Base-by-base conservation (phyloP, 2,888 invertebrate genomes). In the Eustalomyia histrio region DNA sequence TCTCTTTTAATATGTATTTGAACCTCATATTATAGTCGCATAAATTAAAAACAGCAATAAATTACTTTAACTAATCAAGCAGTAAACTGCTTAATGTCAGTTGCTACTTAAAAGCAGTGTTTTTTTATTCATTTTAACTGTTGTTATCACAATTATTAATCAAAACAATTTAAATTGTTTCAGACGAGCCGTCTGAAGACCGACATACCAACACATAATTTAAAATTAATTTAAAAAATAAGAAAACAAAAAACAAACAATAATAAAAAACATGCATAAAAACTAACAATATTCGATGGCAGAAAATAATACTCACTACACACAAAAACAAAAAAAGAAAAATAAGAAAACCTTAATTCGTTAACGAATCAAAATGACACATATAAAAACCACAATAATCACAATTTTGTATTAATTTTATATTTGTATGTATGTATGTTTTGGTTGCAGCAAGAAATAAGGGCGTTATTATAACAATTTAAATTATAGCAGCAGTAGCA, bases 391-490 rank as follows among this genome's bases (percentile, higher is more conserved):
- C 47, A 18, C 68, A 61, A 55, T 21, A 29, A 67, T 33, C 16
- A n/a, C n/a, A 39, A 17, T 24, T n/a, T 33, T 24, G 5, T 29
- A 29, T 29, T 7, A 29, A 29, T 6, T 29, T 24, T 7, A 47
- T 35, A 33, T n/a, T 0, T 18, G 4, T 17, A 17, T 12, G n/a
- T 16, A 24, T 18, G 3, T 65, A 58, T 84, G 83, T 78, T n/a
- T 58, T 29, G 29, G 7, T 6, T 29, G 29, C 29, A 29, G 10
- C 24, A 57, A 10, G 39, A 61, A 69, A 75, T 63, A 78, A 75
- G 87, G 87, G 87, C 87, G 87, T 86, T 84, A 64, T 71, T 82
- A 82, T 85, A 84, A 85, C 85, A 87, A 87, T 87, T 87, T 87
- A 83, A 86, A 87, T 87, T 82, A 86, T 84, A 84, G 84, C 86